These are phyloP conservation scores for Sebastes nivosus DNA, from an alignment of 2,797 vertebrate species.

Conservation along the genomic window DNA sequence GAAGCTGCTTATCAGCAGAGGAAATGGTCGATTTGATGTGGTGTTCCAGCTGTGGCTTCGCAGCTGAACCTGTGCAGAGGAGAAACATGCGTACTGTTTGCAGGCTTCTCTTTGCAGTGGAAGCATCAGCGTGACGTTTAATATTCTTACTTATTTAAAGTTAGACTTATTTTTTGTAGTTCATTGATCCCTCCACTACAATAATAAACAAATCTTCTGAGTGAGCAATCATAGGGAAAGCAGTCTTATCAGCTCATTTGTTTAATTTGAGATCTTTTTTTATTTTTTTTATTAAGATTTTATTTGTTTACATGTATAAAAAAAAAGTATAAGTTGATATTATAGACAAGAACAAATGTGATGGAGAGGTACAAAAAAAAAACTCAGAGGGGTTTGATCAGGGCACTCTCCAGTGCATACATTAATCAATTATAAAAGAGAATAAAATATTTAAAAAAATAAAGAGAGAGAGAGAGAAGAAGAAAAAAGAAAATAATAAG, in stretches of 20 bases:
- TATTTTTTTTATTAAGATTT: too few species aligned
- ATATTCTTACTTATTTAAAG: neutral
- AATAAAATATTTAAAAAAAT: too few species aligned
- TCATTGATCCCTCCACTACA: neutral
- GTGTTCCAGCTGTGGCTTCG: slow-evolving; percentile 61
- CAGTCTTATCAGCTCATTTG: neutral
- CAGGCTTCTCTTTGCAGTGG: neutral
- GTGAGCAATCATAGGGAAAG: neutral
- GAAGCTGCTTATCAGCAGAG: slow-evolving; percentile 79
- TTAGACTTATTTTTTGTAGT: neutral
- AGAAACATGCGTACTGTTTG: neutral
- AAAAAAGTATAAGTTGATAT: too few species aligned
- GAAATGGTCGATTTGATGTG: slow-evolving; percentile 82
- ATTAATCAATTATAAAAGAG: too few species aligned
- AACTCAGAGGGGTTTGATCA: too few species aligned
- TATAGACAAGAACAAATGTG: too few species aligned
- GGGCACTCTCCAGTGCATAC: too few species aligned
- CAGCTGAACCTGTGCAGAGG: slow-evolving; percentile 59
- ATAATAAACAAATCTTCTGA: neutral
- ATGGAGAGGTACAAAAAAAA: too few species aligned
- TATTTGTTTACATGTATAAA: too few species aligned
- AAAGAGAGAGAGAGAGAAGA: too few species aligned
- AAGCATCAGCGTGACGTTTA: neutral
- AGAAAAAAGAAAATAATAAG: too few species aligned
- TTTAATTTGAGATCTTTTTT: neutral